phyloP scores from a whole-genome alignment of 2,113 vertebrate species.

The Melanocharis versteri region DNA sequence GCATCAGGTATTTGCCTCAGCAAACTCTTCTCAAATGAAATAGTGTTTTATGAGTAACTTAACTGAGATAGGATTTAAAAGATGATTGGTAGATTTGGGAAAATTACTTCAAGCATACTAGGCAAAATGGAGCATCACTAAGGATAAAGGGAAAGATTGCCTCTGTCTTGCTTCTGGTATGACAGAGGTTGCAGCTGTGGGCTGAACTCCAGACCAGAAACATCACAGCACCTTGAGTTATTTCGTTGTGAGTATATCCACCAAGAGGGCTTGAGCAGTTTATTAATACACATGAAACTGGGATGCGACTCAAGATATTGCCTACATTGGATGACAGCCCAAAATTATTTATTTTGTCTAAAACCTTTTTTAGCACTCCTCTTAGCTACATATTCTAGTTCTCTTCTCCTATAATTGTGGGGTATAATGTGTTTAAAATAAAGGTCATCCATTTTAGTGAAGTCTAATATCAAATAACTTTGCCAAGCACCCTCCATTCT shows the following conservation, averaged over 20 bases:
- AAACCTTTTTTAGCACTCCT: neutral
- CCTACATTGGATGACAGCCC: neutral
- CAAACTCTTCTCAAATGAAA: neutral
- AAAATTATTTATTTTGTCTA: neutral
- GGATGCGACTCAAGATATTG: neutral
- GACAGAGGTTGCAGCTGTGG: neutral
- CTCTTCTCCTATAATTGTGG: neutral
- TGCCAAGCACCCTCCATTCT: conserved; percentile 17
- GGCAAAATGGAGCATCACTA: neutral
- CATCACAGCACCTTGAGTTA: neutral
- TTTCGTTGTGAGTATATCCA: neutral
- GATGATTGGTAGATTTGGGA: neutral
- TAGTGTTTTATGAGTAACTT: neutral
- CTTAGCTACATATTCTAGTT: neutral
- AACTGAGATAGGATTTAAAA: neutral
- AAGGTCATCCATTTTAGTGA: conserved; percentile 8
- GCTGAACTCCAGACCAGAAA: neutral
- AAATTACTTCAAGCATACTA: neutral
- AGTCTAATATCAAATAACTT: neutral
- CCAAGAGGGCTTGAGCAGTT: neutral
- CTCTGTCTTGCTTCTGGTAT: neutral
- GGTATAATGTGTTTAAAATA: neutral
- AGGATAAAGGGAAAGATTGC: neutral
- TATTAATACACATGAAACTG: neutral
- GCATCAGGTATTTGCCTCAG: neutral